Evolutionary conservation across 1,140 invertebrate genomes (phyloP).

Genomic region (Drosophila sucinea): DNA sequence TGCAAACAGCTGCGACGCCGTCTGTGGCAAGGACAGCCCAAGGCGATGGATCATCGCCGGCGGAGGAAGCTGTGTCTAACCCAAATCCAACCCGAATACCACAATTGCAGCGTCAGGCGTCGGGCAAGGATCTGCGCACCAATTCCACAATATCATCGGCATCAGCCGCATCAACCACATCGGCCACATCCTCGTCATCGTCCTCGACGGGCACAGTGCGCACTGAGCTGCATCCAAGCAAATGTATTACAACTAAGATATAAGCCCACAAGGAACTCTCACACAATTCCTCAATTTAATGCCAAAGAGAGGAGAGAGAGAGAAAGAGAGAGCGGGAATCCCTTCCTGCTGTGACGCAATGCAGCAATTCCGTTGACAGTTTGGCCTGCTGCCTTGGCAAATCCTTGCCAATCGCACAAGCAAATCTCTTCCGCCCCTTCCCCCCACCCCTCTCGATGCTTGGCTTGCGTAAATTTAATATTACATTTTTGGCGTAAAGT

Average conservation of each 20-base stretch:
- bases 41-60: constrained; percentile 17
- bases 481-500: constrained; percentile 70
- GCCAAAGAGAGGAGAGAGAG: constrained; percentile 9
- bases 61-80: constrained; percentile 1
- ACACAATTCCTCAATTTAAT: constrained; percentile 34
- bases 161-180: constrained; percentile 48
- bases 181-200: constrained; percentile 46
- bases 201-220: constrained; percentile 79
- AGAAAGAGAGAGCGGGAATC: background rate
- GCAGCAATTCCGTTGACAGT: constrained; percentile 35
- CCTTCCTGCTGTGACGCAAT: constrained; percentile 51
- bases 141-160: constrained; percentile 66
- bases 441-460: constrained; percentile 25
- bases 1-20: constrained; percentile 17
- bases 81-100: constrained; percentile 58
- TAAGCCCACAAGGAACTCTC: constrained; percentile 25
- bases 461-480: constrained; percentile 69
- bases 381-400: constrained; percentile 34
- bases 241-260: constrained; percentile 69
- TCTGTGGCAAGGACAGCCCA: constrained; percentile 6
- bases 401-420: constrained; percentile 33
- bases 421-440: constrained; percentile 9
- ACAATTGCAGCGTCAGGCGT: constrained; percentile 63
- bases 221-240: constrained; percentile 57
- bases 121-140: constrained; percentile 59